These are phyloP conservation scores for Chondrosia reniformis DNA, from an alignment of 37 sponge, comb jelly and placozoan species.

Conservation along the genomic window DNA sequence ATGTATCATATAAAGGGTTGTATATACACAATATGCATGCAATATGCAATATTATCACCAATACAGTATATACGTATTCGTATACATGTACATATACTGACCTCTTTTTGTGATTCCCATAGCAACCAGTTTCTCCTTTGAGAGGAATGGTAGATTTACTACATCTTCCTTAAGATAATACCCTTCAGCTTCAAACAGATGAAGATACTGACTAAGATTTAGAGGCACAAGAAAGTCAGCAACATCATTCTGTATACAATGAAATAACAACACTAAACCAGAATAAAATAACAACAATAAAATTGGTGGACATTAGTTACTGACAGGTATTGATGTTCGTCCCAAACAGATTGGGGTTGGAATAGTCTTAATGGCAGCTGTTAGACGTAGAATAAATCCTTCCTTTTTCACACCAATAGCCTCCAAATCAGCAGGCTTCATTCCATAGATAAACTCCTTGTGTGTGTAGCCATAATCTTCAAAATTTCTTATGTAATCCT, in stretches of 20 bases:
- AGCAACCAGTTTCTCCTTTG: slow-evolving; percentile 36
- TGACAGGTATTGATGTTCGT: too few species aligned
- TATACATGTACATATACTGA: too few species aligned
- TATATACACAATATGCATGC: too few species aligned
- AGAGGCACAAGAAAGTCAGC: slow-evolving; percentile 40
- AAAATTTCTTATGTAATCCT: slow-evolving; percentile 41
- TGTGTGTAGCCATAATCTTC: slow-evolving; percentile 50
- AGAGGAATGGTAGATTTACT: slow-evolving; percentile 48
- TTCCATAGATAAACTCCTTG: slow-evolving; percentile 35
- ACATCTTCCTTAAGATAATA: slow-evolving; percentile 54
- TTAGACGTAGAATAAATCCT: slow-evolving; percentile 54
- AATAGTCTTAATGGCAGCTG: slow-evolving; percentile 49
- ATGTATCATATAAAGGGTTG: neutral
- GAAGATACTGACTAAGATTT: slow-evolving; percentile 41
- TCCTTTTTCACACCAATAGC: slow-evolving; percentile 58
- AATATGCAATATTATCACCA: too few species aligned
- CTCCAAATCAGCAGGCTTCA: slow-evolving; percentile 55
- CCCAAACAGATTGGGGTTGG: too few species aligned
- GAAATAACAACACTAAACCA: neutral
- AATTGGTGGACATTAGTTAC: too few species aligned
- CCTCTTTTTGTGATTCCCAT: slow-evolving; percentile 76
- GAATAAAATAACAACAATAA: too few species aligned
- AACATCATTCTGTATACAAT: slow-evolving; percentile 24
- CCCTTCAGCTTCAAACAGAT: slow-evolving; percentile 47
- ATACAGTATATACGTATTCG: too few species aligned